A percentile compares a stretch with the other conserved stretches of the same genome.
Evolutionary conservation across 2,888 invertebrate genomes (phyloP).

Genomic region (Erebia epiphron): DNA sequence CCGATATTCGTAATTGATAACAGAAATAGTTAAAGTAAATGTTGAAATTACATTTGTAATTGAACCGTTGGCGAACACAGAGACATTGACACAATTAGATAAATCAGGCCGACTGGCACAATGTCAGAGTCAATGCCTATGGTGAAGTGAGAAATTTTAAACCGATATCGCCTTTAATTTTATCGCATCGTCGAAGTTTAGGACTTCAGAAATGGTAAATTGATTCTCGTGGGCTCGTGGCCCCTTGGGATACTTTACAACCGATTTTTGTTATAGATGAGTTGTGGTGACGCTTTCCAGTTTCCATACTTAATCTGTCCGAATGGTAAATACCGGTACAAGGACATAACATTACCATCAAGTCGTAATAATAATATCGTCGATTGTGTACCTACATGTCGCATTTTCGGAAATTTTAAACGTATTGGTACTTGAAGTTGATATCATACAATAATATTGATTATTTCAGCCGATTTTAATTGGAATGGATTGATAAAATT

Average conservation of each 20-base stretch:
- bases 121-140: conserved; percentile 47
- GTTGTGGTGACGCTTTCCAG: too few species aligned
- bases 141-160: conserved; percentile 51
- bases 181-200: conserved; percentile 70
- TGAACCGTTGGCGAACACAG: conserved; percentile 31
- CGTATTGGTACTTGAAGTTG: too few species aligned
- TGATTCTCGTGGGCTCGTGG: conserved; percentile 75
- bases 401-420: too few species aligned
- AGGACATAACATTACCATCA: too few species aligned
- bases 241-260: conserved; percentile 52
- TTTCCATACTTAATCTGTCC: too few species aligned
- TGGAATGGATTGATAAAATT: too few species aligned
- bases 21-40: conserved; percentile 16
- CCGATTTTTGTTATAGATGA: not conserved
- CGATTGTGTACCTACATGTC: too few species aligned
- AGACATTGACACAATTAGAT: conserved; percentile 41
- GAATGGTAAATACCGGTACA: too few species aligned
- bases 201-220: conserved; percentile 72
- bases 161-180: conserved; percentile 76
- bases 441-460: too few species aligned
- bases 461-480: too few species aligned
- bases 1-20: not conserved
- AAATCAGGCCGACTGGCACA: conserved; percentile 47
- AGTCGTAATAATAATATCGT: too few species aligned
- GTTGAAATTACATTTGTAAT: conserved; percentile 16